These are phyloP conservation scores for Otis tarda DNA, from an alignment of 2,113 vertebrate species.

Conservation along the genomic window DNA sequence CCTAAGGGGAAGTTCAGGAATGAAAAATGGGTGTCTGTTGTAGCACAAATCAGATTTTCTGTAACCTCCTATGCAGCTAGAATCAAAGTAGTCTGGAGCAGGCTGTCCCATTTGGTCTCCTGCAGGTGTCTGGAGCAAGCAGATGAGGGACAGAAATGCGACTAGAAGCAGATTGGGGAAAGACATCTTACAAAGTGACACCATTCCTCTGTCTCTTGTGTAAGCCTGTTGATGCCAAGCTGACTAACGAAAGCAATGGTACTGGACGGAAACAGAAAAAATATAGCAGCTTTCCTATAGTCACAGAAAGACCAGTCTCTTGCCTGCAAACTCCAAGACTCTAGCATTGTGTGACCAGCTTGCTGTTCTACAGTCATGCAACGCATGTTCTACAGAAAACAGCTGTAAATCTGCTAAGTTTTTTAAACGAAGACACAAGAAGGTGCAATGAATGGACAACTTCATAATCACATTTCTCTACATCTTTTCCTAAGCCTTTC, in stretches of 20 bases:
- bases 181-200: not conserved
- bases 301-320: not conserved
- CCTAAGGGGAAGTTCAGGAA: not conserved
- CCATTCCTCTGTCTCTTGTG: not conserved
- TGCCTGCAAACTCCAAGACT: not conserved
- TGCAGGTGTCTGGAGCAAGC: not conserved
- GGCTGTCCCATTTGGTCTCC: not conserved
- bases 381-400: not conserved
- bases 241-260: not conserved
- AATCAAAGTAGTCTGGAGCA: not conserved
- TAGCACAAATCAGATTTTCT: not conserved
- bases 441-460: not conserved
- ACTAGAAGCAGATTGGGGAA: not conserved
- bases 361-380: not conserved
- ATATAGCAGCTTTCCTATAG: not conserved
- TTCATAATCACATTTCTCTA: not conserved
- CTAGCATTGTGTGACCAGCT: not conserved
- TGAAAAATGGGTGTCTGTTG: not conserved
- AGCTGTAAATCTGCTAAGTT: not conserved
- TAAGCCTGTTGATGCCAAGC: not conserved
- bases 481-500: not conserved
- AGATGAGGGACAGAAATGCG: not conserved
- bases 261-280: not conserved
- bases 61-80: not conserved
- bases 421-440: not conserved